Base-by-base conservation (phyloP, 2,113 vertebrate species). In the Amphilophus citrinellus region DNA sequence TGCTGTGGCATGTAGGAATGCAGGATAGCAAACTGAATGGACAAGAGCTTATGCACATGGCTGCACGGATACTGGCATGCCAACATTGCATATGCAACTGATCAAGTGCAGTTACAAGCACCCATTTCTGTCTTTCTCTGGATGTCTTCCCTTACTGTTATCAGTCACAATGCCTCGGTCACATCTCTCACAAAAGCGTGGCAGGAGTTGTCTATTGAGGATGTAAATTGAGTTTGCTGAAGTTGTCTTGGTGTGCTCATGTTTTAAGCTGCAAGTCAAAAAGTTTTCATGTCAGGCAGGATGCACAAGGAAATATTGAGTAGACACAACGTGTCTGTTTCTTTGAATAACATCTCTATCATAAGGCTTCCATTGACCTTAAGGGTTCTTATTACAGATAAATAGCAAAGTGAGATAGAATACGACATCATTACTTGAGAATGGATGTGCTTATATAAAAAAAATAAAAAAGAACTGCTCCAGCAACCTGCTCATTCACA, bases 91-190 rank as follows among this genome's bases (percentile, higher is more conserved):
- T 93, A 91, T 92, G 87, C 83, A 93, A 85, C 86, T 92, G 61
- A 91, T 91, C 86, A 88, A 88, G 89, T 78, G 56, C 27, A 71
- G 63, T 83, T 61, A 24, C 17, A 58, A 87, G 80, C 82, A 62
- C 3, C n/a, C 77, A 63, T 65, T 80, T 85, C 60, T 83, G 78
- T 77, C 24, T 79, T 76, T 60, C 18, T 44, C 53, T 92, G 85
- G 95, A 95, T 96, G 95, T 87, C 94, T 95, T 93, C 94, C 95
- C 88, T 95, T 94, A n/a, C 96, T 89, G 89, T 27, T 60, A 6
- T 32, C 58, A 30, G 71, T 47, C 77, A 84, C 84, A 27, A 24
- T 50, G n/a, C 30, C 83, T 81, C 27, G 5, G 68, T 77, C 4
- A 62, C n/a, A 92, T 93, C 92, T 91, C 22, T 7, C 94, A 93